Evolutionary conservation across 2,888 invertebrate species (phyloP).

Genomic region (Thera britannica): DNA sequence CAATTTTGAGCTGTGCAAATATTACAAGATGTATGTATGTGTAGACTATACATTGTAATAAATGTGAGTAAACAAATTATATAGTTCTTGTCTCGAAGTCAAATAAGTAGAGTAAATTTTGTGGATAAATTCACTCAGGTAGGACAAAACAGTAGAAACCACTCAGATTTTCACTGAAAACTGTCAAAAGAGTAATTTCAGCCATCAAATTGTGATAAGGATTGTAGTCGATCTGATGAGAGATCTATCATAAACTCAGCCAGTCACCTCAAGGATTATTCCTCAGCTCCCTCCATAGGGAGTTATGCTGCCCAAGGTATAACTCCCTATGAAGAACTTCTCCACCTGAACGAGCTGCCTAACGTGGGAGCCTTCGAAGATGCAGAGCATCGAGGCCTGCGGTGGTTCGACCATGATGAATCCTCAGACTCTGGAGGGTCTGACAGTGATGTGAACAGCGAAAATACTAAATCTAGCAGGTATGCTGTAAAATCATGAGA

Average conservation of each 20-base stretch:
- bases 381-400: constrained; percentile 61
- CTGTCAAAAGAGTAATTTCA: no score
- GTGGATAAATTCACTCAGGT: no score
- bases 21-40: neutral
- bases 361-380: constrained; percentile 57
- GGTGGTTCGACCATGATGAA: constrained; percentile 53
- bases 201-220: no score
- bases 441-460: constrained; percentile 43
- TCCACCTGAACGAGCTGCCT: constrained; percentile 43
- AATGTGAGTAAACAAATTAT: neutral
- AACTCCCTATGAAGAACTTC: constrained; percentile 39
- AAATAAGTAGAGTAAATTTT: no score
- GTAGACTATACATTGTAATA: neutral
- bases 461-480: constrained; percentile 24
- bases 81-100: no score
- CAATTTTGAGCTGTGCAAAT: neutral
- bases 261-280: neutral
- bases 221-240: no score
- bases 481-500: neutral
- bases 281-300: neutral
- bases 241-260: neutral
- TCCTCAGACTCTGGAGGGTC: constrained; percentile 26
- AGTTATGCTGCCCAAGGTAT: constrained; percentile 5
- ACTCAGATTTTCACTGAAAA: no score
- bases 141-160: no score